Base-by-base conservation (phyloP, 2,888 invertebrate genomes). In the Amitus sp. region DNA sequence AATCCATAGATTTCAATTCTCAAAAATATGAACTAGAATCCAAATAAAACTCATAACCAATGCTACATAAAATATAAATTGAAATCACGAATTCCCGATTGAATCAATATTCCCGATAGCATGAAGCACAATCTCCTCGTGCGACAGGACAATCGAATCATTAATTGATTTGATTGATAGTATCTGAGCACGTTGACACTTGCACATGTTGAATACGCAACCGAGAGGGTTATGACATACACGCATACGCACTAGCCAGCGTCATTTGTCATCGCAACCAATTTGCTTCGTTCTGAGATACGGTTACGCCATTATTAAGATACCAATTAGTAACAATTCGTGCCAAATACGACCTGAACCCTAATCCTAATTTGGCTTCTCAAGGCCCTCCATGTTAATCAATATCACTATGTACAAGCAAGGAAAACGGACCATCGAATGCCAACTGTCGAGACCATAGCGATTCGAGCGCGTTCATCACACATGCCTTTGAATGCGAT, bases 271-370 rank as follows among this genome's bases (percentile, higher is more conserved):
- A 81, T 78, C 73, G 78, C 66, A 78, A 75, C 80, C 82, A 82
- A 82, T 82, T 82, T 81, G 81, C 80, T 78, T 74, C 77, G 79
- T 81, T 79, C 80, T 82, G 81, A 82, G 82, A 82, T 81, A 82
- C 78, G 81, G 78, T 78, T 80, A 79, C 80, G 80, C 78, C 76
- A 78, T 82, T 82, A 82, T 82, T 82, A 82, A 82, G 82, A 82
- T 80, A 80, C 80, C 81, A 82, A 82, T 82, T 82, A 81, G 79
- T 82, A 82, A 82, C 82, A 82, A 82, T 82, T 82, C 80, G 82
- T 78, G 76, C 80, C 72, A 79, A 79, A 80, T 80, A 79, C 77
- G 76, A 76, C 75, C 78, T 78, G 79, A 69, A 75, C 23, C n/a
- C n/a, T 27, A 27, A 9, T 9, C 75, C 74, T 80, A 81, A 82